Evolutionary conservation across 2,888 invertebrate genomes (phyloP).

Genomic region (Apantesis nais): DNA sequence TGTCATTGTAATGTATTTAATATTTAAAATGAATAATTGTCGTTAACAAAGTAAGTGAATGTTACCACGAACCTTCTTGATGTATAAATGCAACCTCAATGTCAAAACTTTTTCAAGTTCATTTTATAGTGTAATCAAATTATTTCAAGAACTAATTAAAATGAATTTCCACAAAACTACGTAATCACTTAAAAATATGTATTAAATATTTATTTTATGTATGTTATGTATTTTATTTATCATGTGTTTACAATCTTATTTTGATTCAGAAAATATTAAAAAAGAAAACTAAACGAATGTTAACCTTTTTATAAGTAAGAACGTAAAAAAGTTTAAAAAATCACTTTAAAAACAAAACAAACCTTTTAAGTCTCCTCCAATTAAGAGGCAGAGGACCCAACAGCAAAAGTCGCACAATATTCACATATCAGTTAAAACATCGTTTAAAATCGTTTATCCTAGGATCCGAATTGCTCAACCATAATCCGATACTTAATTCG

Average conservation of each 20-base stretch:
- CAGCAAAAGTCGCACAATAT: slow-evolving; percentile 23
- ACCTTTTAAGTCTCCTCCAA: background rate
- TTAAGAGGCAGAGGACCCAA: background rate
- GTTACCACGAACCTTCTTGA: background rate
- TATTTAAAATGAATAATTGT: background rate
- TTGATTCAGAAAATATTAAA: background rate
- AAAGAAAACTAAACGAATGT: background rate
- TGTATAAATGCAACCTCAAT: background rate
- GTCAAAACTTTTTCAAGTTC: background rate
- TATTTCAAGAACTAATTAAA: background rate
- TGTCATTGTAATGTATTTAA: background rate
- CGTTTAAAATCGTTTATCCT: slow-evolving; percentile 50
- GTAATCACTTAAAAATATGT: background rate
- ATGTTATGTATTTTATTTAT: too few relatives aligned
- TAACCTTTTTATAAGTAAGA: background rate
- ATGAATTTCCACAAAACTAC: background rate
- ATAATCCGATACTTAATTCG: slow-evolving; percentile 66
- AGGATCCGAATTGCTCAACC: slow-evolving; percentile 51
- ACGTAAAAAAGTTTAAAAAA: background rate
- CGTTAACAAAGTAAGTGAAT: background rate
- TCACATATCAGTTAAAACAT: slow-evolving; percentile 40
- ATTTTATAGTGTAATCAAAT: background rate
- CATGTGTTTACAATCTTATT: background rate
- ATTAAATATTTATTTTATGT: too few relatives aligned
- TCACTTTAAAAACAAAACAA: too few relatives aligned